phyloP scores from a whole-genome alignment of 2,888 invertebrate genomes.

The Schrankia costaestrigalis region DNA sequence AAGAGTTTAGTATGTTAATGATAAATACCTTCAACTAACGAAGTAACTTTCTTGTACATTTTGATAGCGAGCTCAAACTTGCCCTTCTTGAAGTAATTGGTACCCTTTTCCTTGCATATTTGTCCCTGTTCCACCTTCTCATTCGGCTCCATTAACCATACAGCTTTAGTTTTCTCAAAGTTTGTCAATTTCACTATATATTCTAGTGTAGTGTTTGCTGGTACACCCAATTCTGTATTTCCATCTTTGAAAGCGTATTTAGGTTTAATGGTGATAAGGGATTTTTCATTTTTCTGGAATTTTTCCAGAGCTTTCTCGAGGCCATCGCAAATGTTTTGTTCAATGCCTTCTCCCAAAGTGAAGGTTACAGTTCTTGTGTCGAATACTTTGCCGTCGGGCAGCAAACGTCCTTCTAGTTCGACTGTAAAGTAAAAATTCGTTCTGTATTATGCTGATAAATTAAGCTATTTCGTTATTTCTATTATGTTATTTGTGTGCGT shows the following conservation, averaged over 20 bases:
- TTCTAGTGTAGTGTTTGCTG: conserved; percentile 87
- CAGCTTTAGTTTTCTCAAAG: conserved; percentile 91
- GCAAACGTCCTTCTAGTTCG: conserved; percentile 80
- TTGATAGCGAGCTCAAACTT: conserved; percentile 90
- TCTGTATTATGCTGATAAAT: no score
- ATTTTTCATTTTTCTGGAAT: conserved; percentile 90
- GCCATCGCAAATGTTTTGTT: conserved; percentile 88
- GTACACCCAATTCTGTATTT: conserved; percentile 85
- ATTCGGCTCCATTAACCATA: conserved; percentile 88
- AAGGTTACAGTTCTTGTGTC: conserved; percentile 92
- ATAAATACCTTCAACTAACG: conserved; percentile 78
- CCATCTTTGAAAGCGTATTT: conserved; percentile 92
- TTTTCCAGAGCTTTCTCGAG: conserved; percentile 90
- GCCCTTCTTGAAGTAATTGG: conserved; percentile 90
- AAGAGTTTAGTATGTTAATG: not conserved
- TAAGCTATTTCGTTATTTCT: no score
- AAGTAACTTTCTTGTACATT: conserved; percentile 90
- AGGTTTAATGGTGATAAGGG: conserved; percentile 86
- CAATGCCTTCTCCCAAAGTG: conserved; percentile 91
- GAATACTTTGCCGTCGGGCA: conserved; percentile 85
- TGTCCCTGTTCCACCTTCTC: conserved; percentile 92
- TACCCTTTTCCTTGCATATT: conserved; percentile 94
- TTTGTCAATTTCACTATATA: conserved; percentile 90
- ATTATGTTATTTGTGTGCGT: no score
- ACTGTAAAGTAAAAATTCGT: conserved; percentile 5